phyloP scores from a whole-genome alignment of 2,113 vertebrate species.

The Labeo catla region DNA sequence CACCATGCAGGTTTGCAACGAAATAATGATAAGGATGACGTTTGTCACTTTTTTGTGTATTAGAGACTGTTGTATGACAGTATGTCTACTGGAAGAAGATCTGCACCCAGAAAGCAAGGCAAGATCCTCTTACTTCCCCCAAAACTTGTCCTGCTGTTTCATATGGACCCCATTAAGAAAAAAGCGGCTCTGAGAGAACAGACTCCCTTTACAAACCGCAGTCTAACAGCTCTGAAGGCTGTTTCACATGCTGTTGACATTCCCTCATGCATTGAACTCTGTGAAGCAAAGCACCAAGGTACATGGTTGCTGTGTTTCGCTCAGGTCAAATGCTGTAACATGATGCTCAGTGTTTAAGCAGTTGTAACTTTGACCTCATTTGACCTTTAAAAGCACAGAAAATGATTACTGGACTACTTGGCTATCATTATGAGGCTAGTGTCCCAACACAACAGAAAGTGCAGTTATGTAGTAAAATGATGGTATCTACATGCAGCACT shows the following conservation, averaged over 20 bases:
- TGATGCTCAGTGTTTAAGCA: background rate
- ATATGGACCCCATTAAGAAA: slow-evolving; percentile 8
- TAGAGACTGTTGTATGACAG: background rate
- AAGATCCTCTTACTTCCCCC: background rate
- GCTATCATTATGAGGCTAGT: background rate
- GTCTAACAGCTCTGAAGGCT: slow-evolving; percentile 1
- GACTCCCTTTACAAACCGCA: background rate
- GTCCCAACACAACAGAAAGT: background rate
- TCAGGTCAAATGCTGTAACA: background rate
- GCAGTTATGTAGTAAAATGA: background rate
- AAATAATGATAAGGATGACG: background rate
- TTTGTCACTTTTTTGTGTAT: background rate
- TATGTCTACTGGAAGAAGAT: background rate
- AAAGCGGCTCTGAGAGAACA: background rate
- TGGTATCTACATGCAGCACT: background rate
- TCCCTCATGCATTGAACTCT: background rate
- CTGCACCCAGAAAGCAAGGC: background rate
- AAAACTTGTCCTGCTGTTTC: background rate
- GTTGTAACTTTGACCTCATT: background rate
- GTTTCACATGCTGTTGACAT: background rate
- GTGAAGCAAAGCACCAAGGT: background rate
- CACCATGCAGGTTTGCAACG: background rate
- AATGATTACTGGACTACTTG: background rate
- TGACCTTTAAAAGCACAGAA: background rate
- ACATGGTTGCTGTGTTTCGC: background rate